phyloP scores from a whole-genome alignment of 2,797 vertebrate species.

The Microctenopoma steveboyesi region DNA sequence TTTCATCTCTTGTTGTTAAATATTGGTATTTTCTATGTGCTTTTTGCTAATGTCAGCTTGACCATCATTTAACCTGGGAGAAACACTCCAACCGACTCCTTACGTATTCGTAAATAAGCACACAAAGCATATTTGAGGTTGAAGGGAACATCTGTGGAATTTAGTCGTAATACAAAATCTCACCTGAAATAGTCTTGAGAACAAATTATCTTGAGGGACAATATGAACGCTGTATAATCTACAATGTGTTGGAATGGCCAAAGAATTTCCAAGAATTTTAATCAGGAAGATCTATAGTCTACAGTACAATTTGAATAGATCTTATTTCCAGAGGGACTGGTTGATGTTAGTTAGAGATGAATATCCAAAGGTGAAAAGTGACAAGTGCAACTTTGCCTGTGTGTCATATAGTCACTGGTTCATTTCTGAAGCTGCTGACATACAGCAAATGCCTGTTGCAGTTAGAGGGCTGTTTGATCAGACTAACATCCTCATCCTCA shows the following conservation, averaged over 20 bases:
- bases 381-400: constrained; percentile 2
- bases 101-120: too few species aligned
- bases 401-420: constrained; percentile 8
- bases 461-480: constrained; percentile 54
- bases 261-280: constrained; percentile 8
- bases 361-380: constrained; percentile 8
- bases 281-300: constrained; percentile 2
- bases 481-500: background rate
- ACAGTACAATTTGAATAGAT: constrained; percentile 10
- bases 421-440: constrained; percentile 29
- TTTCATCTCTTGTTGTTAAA: background rate
- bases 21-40: background rate
- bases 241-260: background rate
- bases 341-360: constrained; percentile 29
- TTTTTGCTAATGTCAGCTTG: background rate
- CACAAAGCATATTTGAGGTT: too few species aligned
- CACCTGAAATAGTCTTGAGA: too few species aligned
- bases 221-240: background rate
- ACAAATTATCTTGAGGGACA: too few species aligned
- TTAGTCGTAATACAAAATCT: background rate
- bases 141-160: too few species aligned
- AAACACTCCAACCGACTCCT: too few species aligned
- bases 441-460: constrained; percentile 16
- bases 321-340: constrained; percentile 34
- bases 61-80: too few species aligned